Conservation (phyloP, 2,113 vertebrate genomes). For the Poecilia latipinna region DNA sequence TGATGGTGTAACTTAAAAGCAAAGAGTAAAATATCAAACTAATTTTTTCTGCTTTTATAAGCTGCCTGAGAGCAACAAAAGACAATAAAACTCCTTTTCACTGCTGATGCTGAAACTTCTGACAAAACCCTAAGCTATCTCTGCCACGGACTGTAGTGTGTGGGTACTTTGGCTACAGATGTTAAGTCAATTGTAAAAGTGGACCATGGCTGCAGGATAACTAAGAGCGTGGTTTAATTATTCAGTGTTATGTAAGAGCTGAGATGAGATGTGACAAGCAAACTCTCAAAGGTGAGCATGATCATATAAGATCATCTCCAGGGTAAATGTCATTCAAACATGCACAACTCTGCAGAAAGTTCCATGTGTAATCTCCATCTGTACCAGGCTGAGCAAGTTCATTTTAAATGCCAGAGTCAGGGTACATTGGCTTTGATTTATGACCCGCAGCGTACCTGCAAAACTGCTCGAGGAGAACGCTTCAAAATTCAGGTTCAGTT, state of each 20-base stretch:
- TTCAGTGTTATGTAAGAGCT: slow-evolving; percentile 30
- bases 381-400: neutral
- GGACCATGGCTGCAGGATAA: neutral
- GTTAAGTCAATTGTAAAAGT: neutral
- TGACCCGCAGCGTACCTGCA: neutral
- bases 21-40: slow-evolving; percentile 5
- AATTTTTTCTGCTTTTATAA: neutral
- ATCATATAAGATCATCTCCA: neutral
- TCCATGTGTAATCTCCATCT: neutral
- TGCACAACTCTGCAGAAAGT: neutral
- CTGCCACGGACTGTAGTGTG: neutral
- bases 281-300: slow-evolving; percentile 1
- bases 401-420: slow-evolving; percentile 9
- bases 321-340: slow-evolving; percentile 9
- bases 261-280: slow-evolving; percentile 17
- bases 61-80: neutral
- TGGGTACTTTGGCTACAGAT: too few relatives aligned
- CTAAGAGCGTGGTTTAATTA: neutral
- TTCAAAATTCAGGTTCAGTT: neutral
- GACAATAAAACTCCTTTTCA: neutral
- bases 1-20: slow-evolving; percentile 21
- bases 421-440: neutral
- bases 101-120: neutral
- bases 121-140: neutral
- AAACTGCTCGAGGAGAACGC: slow-evolving; percentile 5